phyloP scores from a whole-genome alignment of 1,140 invertebrate species.

The Pinna nobilis region DNA sequence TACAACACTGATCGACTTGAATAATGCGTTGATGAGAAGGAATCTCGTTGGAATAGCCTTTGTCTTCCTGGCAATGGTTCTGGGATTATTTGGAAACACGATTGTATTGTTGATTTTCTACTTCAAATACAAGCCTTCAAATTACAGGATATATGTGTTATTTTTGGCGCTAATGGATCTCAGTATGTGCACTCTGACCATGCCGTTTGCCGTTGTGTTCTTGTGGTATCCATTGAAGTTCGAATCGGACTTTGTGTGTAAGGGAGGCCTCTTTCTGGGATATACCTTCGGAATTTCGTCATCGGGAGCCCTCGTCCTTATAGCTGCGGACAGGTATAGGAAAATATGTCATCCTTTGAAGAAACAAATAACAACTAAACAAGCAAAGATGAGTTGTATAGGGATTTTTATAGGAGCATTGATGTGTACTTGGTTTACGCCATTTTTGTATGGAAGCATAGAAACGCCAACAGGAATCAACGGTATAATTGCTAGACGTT shows the following conservation, averaged over 20 bases:
- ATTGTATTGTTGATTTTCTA: constrained; percentile 19
- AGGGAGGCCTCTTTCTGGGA: constrained; percentile 20
- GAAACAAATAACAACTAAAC: constrained; percentile 4
- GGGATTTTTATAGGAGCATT: not conserved
- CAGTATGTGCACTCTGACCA: constrained; percentile 17
- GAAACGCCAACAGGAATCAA: not conserved
- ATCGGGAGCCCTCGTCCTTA: constrained; percentile 14
- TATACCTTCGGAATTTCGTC: constrained; percentile 13
- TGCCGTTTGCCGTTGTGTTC: constrained; percentile 28
- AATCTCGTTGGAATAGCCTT: constrained; percentile 22
- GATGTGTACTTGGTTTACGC: not conserved
- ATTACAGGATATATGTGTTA: constrained; percentile 31
- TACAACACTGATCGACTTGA: constrained; percentile 26
- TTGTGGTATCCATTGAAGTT: constrained; percentile 14
- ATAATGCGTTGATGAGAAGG: not conserved
- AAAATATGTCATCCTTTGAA: constrained; percentile 28
- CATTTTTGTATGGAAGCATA: constrained; percentile 22
- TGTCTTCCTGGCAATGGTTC: constrained; percentile 4
- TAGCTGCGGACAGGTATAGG: constrained; percentile 29
- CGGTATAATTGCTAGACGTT: not conserved
- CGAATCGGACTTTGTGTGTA: constrained; percentile 5
- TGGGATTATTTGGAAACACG: constrained; percentile 27
- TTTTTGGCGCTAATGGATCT: constrained; percentile 38
- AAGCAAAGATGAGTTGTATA: constrained; percentile 11
- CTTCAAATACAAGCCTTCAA: constrained; percentile 13